These are phyloP conservation scores for Parazoanthus darwini DNA, from an alignment of 92 coral and sea anemone species.

Conservation along the genomic window DNA sequence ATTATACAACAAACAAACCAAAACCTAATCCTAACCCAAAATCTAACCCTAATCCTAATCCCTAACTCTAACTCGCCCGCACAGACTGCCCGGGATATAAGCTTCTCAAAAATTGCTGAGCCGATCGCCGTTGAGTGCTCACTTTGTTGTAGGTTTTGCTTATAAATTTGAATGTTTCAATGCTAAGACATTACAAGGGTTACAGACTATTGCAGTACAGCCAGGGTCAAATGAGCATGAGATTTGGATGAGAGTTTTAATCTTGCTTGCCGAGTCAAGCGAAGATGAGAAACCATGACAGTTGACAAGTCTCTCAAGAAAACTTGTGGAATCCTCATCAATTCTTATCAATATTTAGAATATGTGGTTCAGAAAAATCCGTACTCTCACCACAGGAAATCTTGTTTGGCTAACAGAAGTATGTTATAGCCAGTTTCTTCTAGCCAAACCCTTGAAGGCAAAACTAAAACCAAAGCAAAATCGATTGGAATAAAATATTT, in stretches of 20 bases:
- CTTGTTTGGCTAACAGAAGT: constrained; percentile 8
- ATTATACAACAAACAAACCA: too few relatives aligned
- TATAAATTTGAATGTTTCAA: constrained; percentile 1
- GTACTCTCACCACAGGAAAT: constrained; percentile 8
- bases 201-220: constrained; percentile 1
- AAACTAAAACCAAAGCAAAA: constrained; percentile 1
- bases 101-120: constrained; percentile 4
- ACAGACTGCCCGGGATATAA: too few relatives aligned
- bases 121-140: constrained; percentile 11
- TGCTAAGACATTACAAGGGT: not conserved
- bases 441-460: constrained; percentile 7
- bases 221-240: not conserved
- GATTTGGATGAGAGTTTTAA: constrained; percentile 6
- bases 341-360: constrained; percentile 4
- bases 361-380: not conserved
- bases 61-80: too few relatives aligned
- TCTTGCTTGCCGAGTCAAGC: constrained; percentile 10
- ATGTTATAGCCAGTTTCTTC: constrained; percentile 7
- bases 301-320: constrained; percentile 5
- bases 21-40: too few relatives aligned
- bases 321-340: not conserved
- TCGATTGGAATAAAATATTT: constrained; percentile 4
- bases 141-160: constrained; percentile 7
- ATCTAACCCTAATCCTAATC: too few relatives aligned
- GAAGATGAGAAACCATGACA: constrained; percentile 4